Evolutionary conservation across 2,113 vertebrate genomes (phyloP).

Genomic region (Nesoenas mayeri): DNA sequence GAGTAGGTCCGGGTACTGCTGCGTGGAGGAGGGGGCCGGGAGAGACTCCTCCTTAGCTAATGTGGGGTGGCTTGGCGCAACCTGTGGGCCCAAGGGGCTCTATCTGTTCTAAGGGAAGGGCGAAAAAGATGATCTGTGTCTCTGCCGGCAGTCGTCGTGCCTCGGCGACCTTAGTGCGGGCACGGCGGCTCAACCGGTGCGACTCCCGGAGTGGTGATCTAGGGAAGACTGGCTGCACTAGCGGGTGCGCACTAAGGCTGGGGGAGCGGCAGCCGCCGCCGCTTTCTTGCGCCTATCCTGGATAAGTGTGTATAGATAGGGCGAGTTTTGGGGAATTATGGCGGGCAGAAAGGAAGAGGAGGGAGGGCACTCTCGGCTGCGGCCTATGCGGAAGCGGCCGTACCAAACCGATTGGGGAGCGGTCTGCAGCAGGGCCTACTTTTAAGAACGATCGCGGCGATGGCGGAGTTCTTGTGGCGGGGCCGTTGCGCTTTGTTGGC

Average conservation of each 20-base stretch:
- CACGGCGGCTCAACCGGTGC: neutral
- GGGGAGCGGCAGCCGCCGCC: neutral
- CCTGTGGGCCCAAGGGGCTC: neutral
- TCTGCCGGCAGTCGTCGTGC: neutral
- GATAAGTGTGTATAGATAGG: neutral
- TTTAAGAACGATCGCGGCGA: neutral
- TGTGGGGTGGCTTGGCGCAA: neutral
- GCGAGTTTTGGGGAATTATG: neutral
- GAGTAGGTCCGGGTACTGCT: neutral
- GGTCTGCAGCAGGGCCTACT: neutral
- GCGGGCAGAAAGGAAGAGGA: neutral
- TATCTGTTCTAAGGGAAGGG: neutral
- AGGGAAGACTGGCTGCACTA: neutral
- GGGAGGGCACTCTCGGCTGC: neutral
- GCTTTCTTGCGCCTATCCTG: neutral
- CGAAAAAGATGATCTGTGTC: neutral
- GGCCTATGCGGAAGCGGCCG: neutral
- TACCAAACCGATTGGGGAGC: neutral
- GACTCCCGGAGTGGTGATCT: neutral
- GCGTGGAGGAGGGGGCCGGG: neutral
- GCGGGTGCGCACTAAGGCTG: neutral
- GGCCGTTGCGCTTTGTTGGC: neutral
- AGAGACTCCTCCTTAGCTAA: neutral
- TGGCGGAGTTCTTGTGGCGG: neutral
- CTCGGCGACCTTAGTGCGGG: neutral